Conservation (phyloP, 2,113 vertebrate species). For the Narcine bancroftii region DNA sequence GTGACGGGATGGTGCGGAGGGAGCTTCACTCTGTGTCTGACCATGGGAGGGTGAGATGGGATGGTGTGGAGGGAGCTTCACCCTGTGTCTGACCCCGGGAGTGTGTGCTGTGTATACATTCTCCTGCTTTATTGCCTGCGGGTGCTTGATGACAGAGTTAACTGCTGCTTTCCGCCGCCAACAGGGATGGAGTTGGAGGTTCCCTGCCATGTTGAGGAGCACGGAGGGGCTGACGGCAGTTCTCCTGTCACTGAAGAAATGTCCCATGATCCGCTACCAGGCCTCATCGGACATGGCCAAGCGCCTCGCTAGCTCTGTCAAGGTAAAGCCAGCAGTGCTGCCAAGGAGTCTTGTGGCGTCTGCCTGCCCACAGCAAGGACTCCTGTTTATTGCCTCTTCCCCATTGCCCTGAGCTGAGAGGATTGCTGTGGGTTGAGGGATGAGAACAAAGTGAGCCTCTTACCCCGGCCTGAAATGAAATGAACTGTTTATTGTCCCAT, state of each 20-base stretch:
- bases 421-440: too few species aligned
- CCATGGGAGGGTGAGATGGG: slow-evolving; percentile 28
- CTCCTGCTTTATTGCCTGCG: slow-evolving; percentile 10
- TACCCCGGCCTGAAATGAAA: too few species aligned
- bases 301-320: slow-evolving; percentile 79
- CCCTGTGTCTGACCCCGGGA: too few species aligned
- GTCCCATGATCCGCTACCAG: slow-evolving; percentile 95
- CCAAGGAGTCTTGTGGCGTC: too few species aligned
- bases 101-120: too few species aligned
- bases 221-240: slow-evolving; percentile 89
- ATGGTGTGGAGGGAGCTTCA: too few species aligned
- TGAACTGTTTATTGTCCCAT: too few species aligned
- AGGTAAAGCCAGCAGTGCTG: slow-evolving; percentile 66
- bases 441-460: too few species aligned
- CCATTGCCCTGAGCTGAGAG: too few species aligned
- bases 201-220: slow-evolving; percentile 64
- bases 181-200: slow-evolving; percentile 82
- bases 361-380: too few species aligned
- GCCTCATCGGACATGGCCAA: slow-evolving; percentile 82
- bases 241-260: slow-evolving; percentile 88
- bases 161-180: not conserved
- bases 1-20: not conserved
- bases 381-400: too few species aligned
- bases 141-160: not conserved
- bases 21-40: too few species aligned